Base-by-base conservation (phyloP, 1,140 invertebrate genomes). In the Tachypleus tridentatus region DNA sequence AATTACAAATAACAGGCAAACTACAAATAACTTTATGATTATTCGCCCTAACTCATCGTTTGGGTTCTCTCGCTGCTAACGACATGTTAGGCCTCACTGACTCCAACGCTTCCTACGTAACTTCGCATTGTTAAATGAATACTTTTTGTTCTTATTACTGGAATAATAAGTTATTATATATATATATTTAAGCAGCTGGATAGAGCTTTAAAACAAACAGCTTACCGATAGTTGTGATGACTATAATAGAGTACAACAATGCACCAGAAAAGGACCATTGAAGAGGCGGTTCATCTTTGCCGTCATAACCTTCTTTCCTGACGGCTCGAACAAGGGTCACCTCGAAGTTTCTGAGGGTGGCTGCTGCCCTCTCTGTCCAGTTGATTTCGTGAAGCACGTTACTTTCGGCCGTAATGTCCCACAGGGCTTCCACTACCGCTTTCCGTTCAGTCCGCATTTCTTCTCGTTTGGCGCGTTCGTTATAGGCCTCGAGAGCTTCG, bases 401-500 rank as follows among this genome's bases (percentile, higher is more conserved):
- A 49, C 69, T 64, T 1, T 65, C 54, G 3, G 68, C 57, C 3
- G 77, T 77, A n/a, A 78, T 67, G 49, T 75, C 73, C 74, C 76
- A 79, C 1, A 79, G 64, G 50, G 67, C 56, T 51, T 69, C 61
- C 3, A 74, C 71, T 7, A 72, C 29, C 10, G 60, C 47, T 49
- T 67, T 57, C 48, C 72, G 63, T 9, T 67, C 64, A 50, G 59
- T 57, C 4, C 63, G 49, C 60, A 74, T 65, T 4, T 64, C 52
- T 11, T 57, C 51, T 5, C 72, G 54, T 57, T 71, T 72, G 5
- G 57, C 57, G 48, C 60, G 52, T 53, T 72, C 72, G 57, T 70
- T 58, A 49, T 59, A 57, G 11, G 66, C 68, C 57, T 75, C 73
- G 3, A 74, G 86, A 58, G 84, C 81, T 73, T 86, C 89, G 76